Base-by-base conservation (phyloP, 2,888 invertebrate genomes). In the Caenorhabditis sp. region DNA sequence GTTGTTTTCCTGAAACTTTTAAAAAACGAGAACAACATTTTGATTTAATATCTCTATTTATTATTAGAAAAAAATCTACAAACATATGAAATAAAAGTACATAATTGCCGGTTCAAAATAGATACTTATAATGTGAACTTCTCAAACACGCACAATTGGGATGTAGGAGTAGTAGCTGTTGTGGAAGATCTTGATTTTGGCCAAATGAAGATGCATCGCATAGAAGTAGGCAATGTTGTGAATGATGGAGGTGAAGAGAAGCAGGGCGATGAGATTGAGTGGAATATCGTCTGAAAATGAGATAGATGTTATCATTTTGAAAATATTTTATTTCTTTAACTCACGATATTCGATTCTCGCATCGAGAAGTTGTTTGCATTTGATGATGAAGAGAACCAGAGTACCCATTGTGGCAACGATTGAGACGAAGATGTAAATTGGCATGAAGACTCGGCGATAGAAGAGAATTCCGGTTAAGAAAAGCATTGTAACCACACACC, bases 381-480 rank as follows among this genome's bases (percentile, higher is more conserved):
- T 61, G 23, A 70, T 49, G 10, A 70, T 49, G 31, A 70, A 70
- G 7, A 70, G 59, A 10, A 70, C 65, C 1, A 65, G 14, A 10
- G 61, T 65, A 62, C 70, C 70, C 23, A 61, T 61, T 20, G 70
- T 70, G 21, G 70, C 70, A 61, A 65, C 58, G 36, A 70, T 53
- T 1, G 70, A 56, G 25, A 70, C 50, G 27, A 61, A 65, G 27
- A 70, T 70, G 59, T 70, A 70, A 21, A 70, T 58, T 12, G 70
- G 70, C 70, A 70, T 62, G 59, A 70, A 70, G n/a, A 70, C 58
- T 25, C 65, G 64, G 54, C 70, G 70, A 43, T 61, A 65, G 12
- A 64, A 31, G 50, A 70, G 61, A 1, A 70, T 58, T 58, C 70
- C 65, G 2, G 58, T 58, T 20, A 49, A 21, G 1, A 70, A 58